Evolutionary conservation across 35 echinoderm and acorn worm genomes (phyloP).

Genomic region (Lytechinus variegatus): DNA sequence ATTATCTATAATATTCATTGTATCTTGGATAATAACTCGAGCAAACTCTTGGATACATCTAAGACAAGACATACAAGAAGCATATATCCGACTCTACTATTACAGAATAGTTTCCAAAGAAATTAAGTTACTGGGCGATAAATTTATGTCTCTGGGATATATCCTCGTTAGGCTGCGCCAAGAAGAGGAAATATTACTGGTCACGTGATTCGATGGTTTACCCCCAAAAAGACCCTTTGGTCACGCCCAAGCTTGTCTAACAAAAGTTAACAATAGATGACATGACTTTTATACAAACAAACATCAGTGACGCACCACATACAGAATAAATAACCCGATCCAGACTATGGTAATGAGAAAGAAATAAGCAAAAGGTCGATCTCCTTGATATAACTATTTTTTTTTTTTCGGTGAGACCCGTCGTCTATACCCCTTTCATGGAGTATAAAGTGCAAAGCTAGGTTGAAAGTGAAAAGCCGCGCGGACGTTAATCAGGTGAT

Average conservation of each 20-base stretch:
- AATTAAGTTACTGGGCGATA: background rate
- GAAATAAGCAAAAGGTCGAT: background rate
- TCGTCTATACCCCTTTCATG: background rate
- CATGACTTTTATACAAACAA: background rate
- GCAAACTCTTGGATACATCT: no score
- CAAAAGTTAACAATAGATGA: background rate
- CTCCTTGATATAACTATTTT: background rate
- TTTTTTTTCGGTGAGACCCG: background rate
- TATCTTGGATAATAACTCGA: no score
- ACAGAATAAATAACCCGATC: background rate
- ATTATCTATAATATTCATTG: no score
- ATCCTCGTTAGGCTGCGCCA: background rate
- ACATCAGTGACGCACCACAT: background rate
- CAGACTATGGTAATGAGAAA: background rate
- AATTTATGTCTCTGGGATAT: background rate
- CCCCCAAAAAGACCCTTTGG: background rate
- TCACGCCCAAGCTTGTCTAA: background rate
- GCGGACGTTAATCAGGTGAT: slow-evolving; percentile 31
- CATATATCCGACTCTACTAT: background rate
- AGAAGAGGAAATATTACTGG: background rate
- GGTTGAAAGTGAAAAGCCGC: slow-evolving; percentile 22
- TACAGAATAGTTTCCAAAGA: background rate
- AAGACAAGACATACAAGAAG: background rate
- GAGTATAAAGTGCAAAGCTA: background rate
- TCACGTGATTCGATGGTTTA: background rate